Percentiles rank a stretch among this genome's conserved stretches.
Evolutionary conservation across 2,888 invertebrate genomes (phyloP).

Genomic region (Gastracanthus pulcherrimus): DNA sequence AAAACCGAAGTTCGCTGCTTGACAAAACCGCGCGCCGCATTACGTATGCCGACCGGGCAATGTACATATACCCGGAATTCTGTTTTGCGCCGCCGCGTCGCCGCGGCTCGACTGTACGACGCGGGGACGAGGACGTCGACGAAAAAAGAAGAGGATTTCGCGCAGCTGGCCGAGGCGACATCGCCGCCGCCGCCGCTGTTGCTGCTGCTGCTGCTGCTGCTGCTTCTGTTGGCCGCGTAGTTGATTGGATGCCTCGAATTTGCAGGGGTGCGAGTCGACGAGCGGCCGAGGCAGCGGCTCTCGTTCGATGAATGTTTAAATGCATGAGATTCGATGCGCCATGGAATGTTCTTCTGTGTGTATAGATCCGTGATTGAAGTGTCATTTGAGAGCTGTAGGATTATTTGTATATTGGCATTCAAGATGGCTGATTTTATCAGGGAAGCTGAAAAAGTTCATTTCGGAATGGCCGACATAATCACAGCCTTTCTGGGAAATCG

Average conservation of each 20-base stretch:
- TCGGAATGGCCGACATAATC: no score
- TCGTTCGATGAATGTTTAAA: not conserved
- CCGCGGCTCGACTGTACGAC: not conserved
- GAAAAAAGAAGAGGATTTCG: not conserved
- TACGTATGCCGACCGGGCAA: not conserved
- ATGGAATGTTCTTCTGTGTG: not conserved
- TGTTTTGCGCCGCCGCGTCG: not conserved
- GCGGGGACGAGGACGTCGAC: not conserved
- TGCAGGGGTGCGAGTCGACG: no score
- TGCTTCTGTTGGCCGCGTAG: not conserved
- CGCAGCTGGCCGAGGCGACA: no score
- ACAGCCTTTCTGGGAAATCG: no score
- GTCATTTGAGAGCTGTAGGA: no score
- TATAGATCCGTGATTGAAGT: no score
- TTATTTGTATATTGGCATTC: not conserved
- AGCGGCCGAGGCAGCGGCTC: not conserved
- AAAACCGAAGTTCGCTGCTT: not conserved
- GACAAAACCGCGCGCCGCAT: not conserved
- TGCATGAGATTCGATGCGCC: not conserved
- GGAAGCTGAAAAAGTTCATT: not conserved
- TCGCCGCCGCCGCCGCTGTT: not conserved
- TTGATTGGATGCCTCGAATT: constrained; percentile 1
- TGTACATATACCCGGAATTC: not conserved
- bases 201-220: not conserved
- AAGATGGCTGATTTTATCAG: not conserved